Evolutionary conservation across 2,113 vertebrate genomes (phyloP), one percentile per base, ranked within the genome.

Genomic region (Cephalopholis sonnerati): DNA sequence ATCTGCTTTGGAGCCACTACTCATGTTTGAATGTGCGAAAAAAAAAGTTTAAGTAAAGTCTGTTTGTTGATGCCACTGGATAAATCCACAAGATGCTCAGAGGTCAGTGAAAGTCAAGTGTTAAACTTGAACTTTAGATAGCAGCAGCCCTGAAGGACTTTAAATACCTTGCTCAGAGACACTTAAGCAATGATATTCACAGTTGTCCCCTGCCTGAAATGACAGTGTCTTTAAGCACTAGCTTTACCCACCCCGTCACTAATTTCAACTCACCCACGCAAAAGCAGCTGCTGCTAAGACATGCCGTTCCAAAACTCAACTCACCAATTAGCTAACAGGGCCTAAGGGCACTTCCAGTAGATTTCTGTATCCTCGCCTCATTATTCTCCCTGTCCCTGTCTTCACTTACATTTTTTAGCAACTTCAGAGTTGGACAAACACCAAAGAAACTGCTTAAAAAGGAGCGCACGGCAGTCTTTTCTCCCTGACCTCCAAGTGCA

Each of bases 401-500:
- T 85, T 72, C 77, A 63, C 58, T 24, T 55, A 81, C 70, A 74
- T 50, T 74, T 67, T 77, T 83, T 73, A 77, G 57, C 58, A 24
- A 79, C 84, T 89, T 87, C 55, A 85, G 80, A 92, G 77, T 91
- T 89, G 87, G 83, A 89, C 75, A 82, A 85, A 86, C 86, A 91
- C 77, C 85, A 91, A 85, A 84, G 77, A 87, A 81, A n/a, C 36
- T 39, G 62, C 67, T 77, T 84, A 74, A 78, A 85, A 84, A 77
- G 70, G 50, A 86, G 53, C 17, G 13, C 18, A 29, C 7, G 41
- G 39, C 74, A 82, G 77, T 82, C 71, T 81, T 77, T 73, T 86
- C 85, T 77, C 62, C 46, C 86, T 90, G 91, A 93, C 90, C 90
- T 90, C 90, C 74, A 87, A 91, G 77, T 75, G 67, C 81, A 86